phyloP scores from a whole-genome alignment of 2,797 vertebrate species.

The Geotrypetes seraphini region DNA sequence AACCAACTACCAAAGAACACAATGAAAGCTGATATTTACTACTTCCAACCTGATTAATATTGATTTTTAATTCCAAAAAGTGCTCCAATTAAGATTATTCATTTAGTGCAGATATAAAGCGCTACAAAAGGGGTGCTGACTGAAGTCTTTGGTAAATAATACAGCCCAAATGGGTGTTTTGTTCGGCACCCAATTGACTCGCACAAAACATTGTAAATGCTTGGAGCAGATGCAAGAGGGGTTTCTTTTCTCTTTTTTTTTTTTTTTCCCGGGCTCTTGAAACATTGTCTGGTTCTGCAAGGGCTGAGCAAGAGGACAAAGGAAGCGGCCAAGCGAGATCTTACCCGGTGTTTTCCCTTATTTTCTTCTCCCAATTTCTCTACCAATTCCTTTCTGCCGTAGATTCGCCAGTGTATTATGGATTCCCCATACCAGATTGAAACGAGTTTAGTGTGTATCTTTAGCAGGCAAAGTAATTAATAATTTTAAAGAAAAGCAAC shows the following conservation, averaged over 20 bases:
- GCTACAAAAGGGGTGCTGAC: slow-evolving; percentile 47
- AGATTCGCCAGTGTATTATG: neutral
- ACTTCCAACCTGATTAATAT: slow-evolving; percentile 65
- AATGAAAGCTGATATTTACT: slow-evolving; percentile 68
- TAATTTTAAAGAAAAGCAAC: too few relatives aligned
- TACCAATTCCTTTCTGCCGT: neutral
- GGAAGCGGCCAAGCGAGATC: slow-evolving; percentile 68
- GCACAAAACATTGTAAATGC: slow-evolving; percentile 49
- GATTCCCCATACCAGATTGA: too few relatives aligned
- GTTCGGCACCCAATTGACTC: slow-evolving; percentile 43
- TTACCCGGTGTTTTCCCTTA: slow-evolving; percentile 44
- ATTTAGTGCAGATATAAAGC: slow-evolving; percentile 73
- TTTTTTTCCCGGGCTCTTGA: slow-evolving; percentile 20
- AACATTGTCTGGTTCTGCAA: slow-evolving; percentile 20
- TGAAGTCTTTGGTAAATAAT: slow-evolving; percentile 56
- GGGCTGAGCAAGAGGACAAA: slow-evolving; percentile 62
- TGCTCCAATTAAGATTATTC: slow-evolving; percentile 86
- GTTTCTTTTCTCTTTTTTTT: slow-evolving; percentile 36
- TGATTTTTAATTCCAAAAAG: slow-evolving; percentile 85
- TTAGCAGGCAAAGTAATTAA: too few relatives aligned
- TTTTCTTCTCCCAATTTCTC: slow-evolving; percentile 17
- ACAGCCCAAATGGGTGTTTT: slow-evolving; percentile 42
- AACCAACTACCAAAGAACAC: slow-evolving; percentile 55
- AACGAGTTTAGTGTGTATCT: too few relatives aligned
- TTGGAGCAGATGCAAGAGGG: slow-evolving; percentile 62